phyloP scores from a whole-genome alignment of 2,113 vertebrate species.

The Zosterops hypoxanthus region DNA sequence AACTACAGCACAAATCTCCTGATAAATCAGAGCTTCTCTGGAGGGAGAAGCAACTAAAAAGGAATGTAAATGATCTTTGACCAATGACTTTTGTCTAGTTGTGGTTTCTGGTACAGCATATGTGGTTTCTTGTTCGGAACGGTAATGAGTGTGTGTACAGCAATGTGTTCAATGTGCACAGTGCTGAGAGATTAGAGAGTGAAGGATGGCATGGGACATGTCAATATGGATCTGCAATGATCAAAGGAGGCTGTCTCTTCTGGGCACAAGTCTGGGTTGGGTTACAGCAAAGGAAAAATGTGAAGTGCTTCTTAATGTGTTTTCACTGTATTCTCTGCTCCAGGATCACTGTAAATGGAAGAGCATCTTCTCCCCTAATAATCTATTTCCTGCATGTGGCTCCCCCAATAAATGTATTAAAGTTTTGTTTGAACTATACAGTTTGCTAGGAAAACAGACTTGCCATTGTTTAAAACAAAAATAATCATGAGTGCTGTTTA shows the following conservation, averaged over 20 bases:
- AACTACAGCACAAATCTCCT: constrained; percentile 3
- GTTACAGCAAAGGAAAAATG: constrained; percentile 57
- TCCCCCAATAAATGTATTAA: constrained; percentile 40
- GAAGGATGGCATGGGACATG: constrained; percentile 69
- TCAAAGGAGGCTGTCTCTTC: constrained; percentile 67
- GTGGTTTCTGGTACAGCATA: constrained; percentile 46
- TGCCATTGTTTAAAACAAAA: constrained; percentile 36
- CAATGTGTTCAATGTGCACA: constrained; percentile 51
- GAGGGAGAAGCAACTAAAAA: constrained; percentile 53
- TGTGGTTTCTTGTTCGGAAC: constrained; percentile 15
- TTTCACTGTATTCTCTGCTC: constrained; percentile 56
- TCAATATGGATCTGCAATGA: constrained; percentile 70
- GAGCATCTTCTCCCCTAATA: constrained; percentile 50
- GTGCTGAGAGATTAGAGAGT: constrained; percentile 66
- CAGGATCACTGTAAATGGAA: constrained; percentile 40
- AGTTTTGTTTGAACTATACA: constrained; percentile 45
- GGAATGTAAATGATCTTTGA: constrained; percentile 64
- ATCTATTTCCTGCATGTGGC: constrained; percentile 39
- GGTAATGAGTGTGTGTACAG: constrained; percentile 59
- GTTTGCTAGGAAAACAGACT: constrained; percentile 22
- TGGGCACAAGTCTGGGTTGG: constrained; percentile 63
- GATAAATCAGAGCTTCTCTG: constrained; percentile 31
- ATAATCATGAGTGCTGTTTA: not conserved
- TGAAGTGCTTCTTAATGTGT: constrained; percentile 70
- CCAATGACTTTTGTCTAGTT: constrained; percentile 54